Conservation (phyloP, 2,888 invertebrate species). For the Volucella zonaria region DNA sequence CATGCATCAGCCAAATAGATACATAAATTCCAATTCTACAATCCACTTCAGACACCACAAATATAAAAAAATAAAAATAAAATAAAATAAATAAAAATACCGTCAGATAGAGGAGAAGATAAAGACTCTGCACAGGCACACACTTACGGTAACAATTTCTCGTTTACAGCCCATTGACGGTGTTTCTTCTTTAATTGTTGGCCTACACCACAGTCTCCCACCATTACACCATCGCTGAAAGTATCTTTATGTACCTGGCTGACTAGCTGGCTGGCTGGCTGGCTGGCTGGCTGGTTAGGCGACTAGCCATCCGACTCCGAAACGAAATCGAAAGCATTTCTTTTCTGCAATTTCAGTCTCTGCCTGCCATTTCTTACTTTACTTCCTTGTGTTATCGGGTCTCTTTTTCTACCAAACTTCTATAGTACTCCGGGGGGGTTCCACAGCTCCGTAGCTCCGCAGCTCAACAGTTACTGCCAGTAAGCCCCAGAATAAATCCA, state of each 20-base stretch:
- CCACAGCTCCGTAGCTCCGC: neutral
- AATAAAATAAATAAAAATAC: neutral
- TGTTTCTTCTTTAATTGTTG: conserved; percentile 32
- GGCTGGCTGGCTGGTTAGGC: conserved; percentile 6
- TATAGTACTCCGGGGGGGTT: neutral
- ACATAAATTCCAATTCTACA: too few relatives aligned
- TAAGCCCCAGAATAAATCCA: conserved; percentile 29
- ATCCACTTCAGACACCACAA: neutral
- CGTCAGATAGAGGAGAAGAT: too few relatives aligned
- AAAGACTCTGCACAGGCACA: conserved; percentile 4
- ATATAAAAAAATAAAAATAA: neutral
- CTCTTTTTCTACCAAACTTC: conserved; percentile 61
- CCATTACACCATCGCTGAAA: conserved; percentile 20
- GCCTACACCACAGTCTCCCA: conserved; percentile 22
- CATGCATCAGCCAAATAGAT: too few relatives aligned
- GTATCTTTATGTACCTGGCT: too few relatives aligned
- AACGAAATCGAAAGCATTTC: conserved; percentile 78
- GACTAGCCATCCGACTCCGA: conserved; percentile 56
- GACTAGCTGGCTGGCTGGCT: too few relatives aligned
- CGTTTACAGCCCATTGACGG: conserved; percentile 29
- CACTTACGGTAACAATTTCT: conserved; percentile 9
- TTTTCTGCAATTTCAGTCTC: conserved; percentile 66
- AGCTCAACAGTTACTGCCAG: conserved; percentile 27
- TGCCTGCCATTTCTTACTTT: conserved; percentile 73
- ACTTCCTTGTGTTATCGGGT: conserved; percentile 70